Conservation (phyloP, 2,888 invertebrate species). For the Amphipoea oculea region DNA sequence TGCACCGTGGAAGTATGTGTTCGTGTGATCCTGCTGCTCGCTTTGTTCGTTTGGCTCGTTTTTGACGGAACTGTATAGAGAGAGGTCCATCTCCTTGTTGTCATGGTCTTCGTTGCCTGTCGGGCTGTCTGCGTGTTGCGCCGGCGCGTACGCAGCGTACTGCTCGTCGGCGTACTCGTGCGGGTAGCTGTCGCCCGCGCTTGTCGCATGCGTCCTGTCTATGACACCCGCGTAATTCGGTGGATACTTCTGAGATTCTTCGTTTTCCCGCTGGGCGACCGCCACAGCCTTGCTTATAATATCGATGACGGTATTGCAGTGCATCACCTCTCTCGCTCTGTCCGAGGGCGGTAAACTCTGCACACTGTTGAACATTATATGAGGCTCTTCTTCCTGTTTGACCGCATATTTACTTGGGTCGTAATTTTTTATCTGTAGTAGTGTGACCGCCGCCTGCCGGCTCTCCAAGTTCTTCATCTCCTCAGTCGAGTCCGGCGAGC, state of each 20-base stretch:
- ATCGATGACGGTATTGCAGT: conserved; percentile 89
- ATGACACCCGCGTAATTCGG: conserved; percentile 81
- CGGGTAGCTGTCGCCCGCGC: conserved; percentile 74
- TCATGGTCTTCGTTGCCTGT: conserved; percentile 84
- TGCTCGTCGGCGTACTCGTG: conserved; percentile 84
- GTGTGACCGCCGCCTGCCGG: conserved; percentile 88
- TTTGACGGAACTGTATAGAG: conserved; percentile 84
- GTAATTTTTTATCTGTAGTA: conserved; percentile 89
- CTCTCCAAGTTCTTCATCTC: conserved; percentile 90
- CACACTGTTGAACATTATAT: conserved; percentile 91
- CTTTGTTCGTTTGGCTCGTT: conserved; percentile 79
- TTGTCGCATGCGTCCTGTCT: conserved; percentile 78
- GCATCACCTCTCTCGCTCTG: conserved; percentile 88
- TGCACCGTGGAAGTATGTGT: conserved; percentile 76
- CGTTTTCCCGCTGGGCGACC: conserved; percentile 88
- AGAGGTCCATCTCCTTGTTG: conserved; percentile 88
- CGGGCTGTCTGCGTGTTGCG: conserved; percentile 80
- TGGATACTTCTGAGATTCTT: conserved; percentile 83
- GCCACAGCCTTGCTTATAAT: conserved; percentile 89
- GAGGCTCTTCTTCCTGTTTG: conserved; percentile 87
- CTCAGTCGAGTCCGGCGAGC: conserved; percentile 88
- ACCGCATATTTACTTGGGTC: conserved; percentile 87
- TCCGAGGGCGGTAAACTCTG: conserved; percentile 90
- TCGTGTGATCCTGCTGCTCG: conserved; percentile 71
- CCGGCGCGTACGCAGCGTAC: conserved; percentile 79